These are phyloP conservation scores for Hozukius guyotensis DNA, from an alignment of 2,797 vertebrate species.

Conservation along the genomic window DNA sequence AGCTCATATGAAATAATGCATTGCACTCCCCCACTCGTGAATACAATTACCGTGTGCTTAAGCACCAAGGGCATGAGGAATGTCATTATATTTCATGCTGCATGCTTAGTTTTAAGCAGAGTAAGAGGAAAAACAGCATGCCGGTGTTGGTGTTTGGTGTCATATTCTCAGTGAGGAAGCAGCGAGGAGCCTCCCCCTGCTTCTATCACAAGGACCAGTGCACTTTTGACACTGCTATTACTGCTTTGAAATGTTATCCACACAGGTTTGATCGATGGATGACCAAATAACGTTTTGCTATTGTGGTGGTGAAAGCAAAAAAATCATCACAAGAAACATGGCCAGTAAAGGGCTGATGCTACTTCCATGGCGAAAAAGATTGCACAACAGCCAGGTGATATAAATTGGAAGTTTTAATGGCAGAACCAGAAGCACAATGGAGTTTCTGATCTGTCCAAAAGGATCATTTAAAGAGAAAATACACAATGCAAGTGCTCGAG, in stretches of 20 bases:
- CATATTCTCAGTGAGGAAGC: not conserved
- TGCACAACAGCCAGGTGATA: not conserved
- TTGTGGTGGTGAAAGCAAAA: not conserved
- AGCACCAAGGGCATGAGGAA: not conserved
- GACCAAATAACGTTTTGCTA: not conserved
- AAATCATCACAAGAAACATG: conserved; percentile 1
- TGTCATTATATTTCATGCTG: not conserved
- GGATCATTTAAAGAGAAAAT: not conserved
- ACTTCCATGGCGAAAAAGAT: not conserved
- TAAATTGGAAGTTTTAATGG: not conserved
- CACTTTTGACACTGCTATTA: conserved; percentile 11
- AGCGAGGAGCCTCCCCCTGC: not conserved
- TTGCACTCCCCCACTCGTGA: not conserved
- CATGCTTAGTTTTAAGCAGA: not conserved
- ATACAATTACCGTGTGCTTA: conserved; percentile 11
- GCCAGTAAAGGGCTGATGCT: not conserved
- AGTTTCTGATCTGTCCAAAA: not conserved
- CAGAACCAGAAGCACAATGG: not conserved
- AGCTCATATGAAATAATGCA: conserved; percentile 38
- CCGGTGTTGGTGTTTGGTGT: not conserved
- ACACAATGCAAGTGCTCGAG: too few species aligned
- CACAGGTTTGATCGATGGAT: conserved; percentile 20
- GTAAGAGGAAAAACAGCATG: not conserved
- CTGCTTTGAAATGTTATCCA: not conserved
- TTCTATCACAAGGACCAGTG: not conserved